Conservation (phyloP, 64 coral and sea anemone genomes). For the Actinia tenebrosa region DNA sequence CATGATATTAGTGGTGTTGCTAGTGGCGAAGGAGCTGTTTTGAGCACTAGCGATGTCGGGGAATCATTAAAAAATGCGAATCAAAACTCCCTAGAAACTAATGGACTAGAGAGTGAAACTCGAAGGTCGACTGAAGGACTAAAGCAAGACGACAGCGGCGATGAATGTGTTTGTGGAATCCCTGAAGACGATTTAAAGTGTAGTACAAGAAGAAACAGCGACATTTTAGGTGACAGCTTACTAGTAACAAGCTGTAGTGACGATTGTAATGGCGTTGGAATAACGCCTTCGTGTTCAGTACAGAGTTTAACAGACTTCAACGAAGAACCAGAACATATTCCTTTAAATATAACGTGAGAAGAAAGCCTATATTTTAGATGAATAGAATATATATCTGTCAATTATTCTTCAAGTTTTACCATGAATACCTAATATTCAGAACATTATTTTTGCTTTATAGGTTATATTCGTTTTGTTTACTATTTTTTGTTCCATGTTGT, state of each 20-base stretch:
- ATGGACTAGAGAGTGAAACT: neutral
- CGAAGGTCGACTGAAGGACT: neutral
- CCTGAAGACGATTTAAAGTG: neutral
- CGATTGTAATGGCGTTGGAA: slow-evolving; percentile 23
- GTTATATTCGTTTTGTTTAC: neutral
- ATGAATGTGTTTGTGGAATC: neutral
- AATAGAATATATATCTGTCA: neutral
- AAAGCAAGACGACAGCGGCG: neutral
- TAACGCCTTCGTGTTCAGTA: slow-evolving; percentile 11
- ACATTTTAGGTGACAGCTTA: neutral
- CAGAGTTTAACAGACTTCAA: slow-evolving; percentile 28
- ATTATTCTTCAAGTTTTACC: neutral
- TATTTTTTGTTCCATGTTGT: neutral
- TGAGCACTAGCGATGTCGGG: neutral
- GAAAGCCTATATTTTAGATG: neutral
- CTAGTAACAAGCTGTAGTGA: neutral
- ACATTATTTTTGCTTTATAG: neutral
- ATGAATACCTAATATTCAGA: no score
- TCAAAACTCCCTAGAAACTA: neutral
- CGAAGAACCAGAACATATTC: slow-evolving; percentile 20
- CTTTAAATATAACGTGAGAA: neutral
- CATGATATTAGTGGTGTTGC: slow-evolving; percentile 4
- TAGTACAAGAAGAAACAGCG: neutral
- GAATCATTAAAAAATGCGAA: neutral
- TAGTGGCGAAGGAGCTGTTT: slow-evolving; percentile 6